A percentile compares a stretch with the other conserved stretches of the same genome.
These are phyloP conservation scores for Platycnemis pennipes DNA, from an alignment of 2,888 invertebrate genomes.

Conservation along the genomic window DNA sequence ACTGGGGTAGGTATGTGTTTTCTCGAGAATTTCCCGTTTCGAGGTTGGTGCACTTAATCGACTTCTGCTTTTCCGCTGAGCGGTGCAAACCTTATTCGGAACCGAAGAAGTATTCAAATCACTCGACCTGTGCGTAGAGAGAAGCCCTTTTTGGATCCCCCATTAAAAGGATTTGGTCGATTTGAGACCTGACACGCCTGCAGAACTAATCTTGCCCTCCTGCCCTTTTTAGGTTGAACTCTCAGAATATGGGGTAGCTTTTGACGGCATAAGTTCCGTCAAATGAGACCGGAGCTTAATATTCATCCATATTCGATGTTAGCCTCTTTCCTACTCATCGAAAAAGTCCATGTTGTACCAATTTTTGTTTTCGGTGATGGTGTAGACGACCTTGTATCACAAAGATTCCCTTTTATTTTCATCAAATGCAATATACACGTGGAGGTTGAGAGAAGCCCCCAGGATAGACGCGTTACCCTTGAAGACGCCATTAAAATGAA, in stretches of 20 bases:
- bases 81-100: neutral
- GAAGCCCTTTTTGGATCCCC: slow-evolving; percentile 14
- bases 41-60: slow-evolving; percentile 8
- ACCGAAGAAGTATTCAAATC: slow-evolving; percentile 28
- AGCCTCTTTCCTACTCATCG: neutral
- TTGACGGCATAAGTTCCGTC: neutral
- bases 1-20: neutral
- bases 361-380: neutral
- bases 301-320: neutral
- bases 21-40: slow-evolving; percentile 15
- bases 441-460: neutral
- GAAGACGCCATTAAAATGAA: neutral
- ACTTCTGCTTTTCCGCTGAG: neutral
- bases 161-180: slow-evolving; percentile 1
- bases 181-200: slow-evolving; percentile 27
- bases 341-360: neutral
- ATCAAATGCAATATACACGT: neutral
- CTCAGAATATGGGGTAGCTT: neutral
- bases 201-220: slow-evolving; percentile 3
- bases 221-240: slow-evolving; percentile 35
- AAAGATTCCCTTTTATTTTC: neutral
- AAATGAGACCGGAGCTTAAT: slow-evolving; percentile 10
- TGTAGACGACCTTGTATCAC: neutral
- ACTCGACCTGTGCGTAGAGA: neutral
- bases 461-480: neutral